phyloP scores from a whole-genome alignment of 2,797 vertebrate genomes.

The Aldrovandia affinis region DNA sequence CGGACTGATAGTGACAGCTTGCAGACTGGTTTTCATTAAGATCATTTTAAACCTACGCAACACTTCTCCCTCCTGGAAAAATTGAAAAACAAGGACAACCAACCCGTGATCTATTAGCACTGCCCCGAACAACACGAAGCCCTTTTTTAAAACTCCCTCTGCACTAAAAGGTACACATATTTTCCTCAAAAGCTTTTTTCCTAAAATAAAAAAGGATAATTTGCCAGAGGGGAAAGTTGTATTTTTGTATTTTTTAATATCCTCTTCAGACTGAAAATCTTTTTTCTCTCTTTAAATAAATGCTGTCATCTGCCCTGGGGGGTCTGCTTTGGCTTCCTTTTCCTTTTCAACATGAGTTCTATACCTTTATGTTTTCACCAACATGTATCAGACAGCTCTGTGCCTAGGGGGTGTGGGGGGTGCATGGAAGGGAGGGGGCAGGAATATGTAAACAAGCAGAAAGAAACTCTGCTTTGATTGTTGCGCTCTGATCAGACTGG shows the following conservation, averaged over 20 bases:
- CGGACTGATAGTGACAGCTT: conserved; percentile 75
- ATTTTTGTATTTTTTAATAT: conserved; percentile 81
- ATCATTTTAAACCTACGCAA: conserved; percentile 58
- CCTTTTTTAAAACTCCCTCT: conserved; percentile 49
- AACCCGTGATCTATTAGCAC: conserved; percentile 51
- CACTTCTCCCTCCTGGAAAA: conserved; percentile 28
- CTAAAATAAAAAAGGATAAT: conserved; percentile 57
- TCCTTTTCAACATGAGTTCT: conserved; percentile 69
- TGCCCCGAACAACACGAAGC: conserved; percentile 45
- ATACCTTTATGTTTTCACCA: conserved; percentile 67
- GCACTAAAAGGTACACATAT: conserved; percentile 72
- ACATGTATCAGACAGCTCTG: conserved; percentile 58
- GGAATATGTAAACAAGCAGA: conserved; percentile 70
- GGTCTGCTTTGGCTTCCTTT: conserved; percentile 72
- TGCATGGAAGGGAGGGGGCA: conserved; percentile 26
- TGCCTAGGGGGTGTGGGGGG: conserved; percentile 16
- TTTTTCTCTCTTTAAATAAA: conserved; percentile 69
- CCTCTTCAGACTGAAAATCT: conserved; percentile 78
- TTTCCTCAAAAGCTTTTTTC: conserved; percentile 49
- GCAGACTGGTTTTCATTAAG: conserved; percentile 80
- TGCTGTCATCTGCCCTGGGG: conserved; percentile 72
- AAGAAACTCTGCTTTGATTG: conserved; percentile 74
- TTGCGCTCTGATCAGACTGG: conserved; percentile 69
- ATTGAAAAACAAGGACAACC: neutral
- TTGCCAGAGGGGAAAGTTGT: conserved; percentile 62